Evolutionary conservation across 2,113 vertebrate genomes (phyloP).

Genomic region (Prunella himalayana): DNA sequence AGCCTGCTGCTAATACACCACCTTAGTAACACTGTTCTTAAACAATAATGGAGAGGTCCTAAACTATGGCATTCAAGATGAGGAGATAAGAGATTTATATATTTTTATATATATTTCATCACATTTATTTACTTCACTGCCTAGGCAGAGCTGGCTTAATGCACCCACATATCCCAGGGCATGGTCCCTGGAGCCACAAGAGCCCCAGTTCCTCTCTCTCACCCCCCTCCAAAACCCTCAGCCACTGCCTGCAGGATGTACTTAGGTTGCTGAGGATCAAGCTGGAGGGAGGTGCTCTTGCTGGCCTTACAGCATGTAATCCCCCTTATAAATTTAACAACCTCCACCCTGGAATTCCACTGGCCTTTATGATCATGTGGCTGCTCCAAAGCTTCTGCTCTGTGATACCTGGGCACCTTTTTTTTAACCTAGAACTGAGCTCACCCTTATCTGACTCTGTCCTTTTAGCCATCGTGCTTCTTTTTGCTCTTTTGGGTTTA

Average conservation of each 20-base stretch:
- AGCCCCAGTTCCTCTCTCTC: not conserved
- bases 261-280: not conserved
- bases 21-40: not conserved
- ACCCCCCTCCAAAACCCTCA: not conserved
- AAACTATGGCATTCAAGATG: not conserved
- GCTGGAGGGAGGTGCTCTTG: not conserved
- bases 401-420: not conserved
- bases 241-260: not conserved
- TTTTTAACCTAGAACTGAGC: not conserved
- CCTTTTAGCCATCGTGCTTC: not conserved
- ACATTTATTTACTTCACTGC: not conserved
- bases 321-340: not conserved
- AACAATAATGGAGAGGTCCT: not conserved
- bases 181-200: not conserved
- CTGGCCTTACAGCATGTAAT: not conserved
- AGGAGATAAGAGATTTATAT: not conserved
- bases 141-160: not conserved
- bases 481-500: not conserved
- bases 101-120: not conserved
- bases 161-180: not conserved
- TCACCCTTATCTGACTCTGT: not conserved
- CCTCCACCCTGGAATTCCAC: not conserved
- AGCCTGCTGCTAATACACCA: fast-evolving
- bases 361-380: fast-evolving
- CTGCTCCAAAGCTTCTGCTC: not conserved